Conservation (phyloP, 2,797 vertebrate genomes). For the Typhlichthys subterraneus region DNA sequence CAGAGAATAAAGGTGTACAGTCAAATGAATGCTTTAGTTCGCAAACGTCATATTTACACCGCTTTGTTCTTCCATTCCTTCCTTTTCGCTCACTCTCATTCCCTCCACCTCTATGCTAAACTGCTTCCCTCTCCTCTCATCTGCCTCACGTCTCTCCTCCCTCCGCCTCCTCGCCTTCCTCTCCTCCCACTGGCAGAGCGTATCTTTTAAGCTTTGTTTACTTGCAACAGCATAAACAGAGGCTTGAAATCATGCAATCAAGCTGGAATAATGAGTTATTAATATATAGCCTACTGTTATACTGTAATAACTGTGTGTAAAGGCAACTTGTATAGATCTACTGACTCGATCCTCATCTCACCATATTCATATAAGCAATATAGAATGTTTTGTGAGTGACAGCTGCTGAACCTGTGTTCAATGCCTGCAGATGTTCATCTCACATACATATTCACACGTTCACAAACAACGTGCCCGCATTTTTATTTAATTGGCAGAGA, state of each 20-base stretch:
- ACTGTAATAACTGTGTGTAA: slow-evolving; percentile 24
- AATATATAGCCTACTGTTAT: slow-evolving; percentile 32
- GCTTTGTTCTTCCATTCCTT: slow-evolving; percentile 34
- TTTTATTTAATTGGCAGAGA: slow-evolving; percentile 33
- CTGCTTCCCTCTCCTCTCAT: slow-evolving; percentile 19
- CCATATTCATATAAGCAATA: slow-evolving; percentile 66
- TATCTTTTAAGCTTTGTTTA: slow-evolving; percentile 73
- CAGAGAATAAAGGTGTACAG: too few species aligned
- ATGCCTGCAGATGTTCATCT: slow-evolving; percentile 71
- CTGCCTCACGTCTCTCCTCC: slow-evolving; percentile 15
- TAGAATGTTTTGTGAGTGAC: slow-evolving; percentile 51
- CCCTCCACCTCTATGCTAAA: slow-evolving; percentile 23
- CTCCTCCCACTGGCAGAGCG: slow-evolving; percentile 12
- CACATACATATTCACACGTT: slow-evolving; percentile 51
- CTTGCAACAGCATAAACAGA: slow-evolving; percentile 57
- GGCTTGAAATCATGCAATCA: slow-evolving; percentile 33
- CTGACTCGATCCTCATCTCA: slow-evolving; percentile 51
- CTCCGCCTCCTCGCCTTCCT: slow-evolving; percentile 55
- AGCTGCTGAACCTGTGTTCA: slow-evolving; percentile 64
- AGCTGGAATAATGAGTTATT: slow-evolving; percentile 59
- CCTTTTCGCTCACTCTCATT: slow-evolving; percentile 45
- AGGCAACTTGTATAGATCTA: slow-evolving; percentile 27
- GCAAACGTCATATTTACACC: slow-evolving; percentile 22
- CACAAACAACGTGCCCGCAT: slow-evolving; percentile 33
- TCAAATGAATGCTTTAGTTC: too few species aligned